Evolutionary conservation across 1,140 invertebrate species (phyloP), one percentile per base, ranked within the genome.

Genomic region (Copidosoma floridanum): DNA sequence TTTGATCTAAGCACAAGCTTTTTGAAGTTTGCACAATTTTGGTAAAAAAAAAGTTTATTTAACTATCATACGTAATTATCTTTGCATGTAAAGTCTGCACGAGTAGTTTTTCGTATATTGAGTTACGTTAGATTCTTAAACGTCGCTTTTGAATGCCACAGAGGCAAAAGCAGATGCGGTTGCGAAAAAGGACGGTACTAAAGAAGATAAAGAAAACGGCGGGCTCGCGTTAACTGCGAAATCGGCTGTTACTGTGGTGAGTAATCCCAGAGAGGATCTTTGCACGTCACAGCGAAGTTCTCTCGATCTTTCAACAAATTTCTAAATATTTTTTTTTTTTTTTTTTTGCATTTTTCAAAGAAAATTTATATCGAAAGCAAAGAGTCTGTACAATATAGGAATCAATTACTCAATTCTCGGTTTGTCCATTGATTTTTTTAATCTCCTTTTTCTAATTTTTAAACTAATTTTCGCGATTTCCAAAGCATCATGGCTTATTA

Each of bases 191-290:
- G 75, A 76, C 59, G 76, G 76, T 70, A 70, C 71, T 68, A 78
- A 77, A 53, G 76, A 78, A 73, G 73, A 77, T 68, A 79, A 79
- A 77, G 74, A 78, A 70, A 79, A 79, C 72, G 75, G 76, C 65
- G 72, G 71, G 63, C 71, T 72, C 65, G 61, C 71, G 62, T 61
- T 69, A 61, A 62, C 68, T 60, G 26, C 76, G 68, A 58, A 70
- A 69, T 62, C 71, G 56, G 65, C 74, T 61, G 68, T 71, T 48
- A 71, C 73, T 73, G 76, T 78, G 67, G 77, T 79, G 66, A 79
- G 77, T 78, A 75, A 63, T 64, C 67, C n/a, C n/a, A n/a, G n/a
- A n/a, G n/a, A n/a, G 26, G 23, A 59, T 60, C 47, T 64, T 65
- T 26, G 18, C 44, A 48, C n/a, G 18, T 38, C 23, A 37, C 35